Base-by-base conservation (phyloP, 2,797 vertebrate species). In the Phylloscopus collybita region DNA sequence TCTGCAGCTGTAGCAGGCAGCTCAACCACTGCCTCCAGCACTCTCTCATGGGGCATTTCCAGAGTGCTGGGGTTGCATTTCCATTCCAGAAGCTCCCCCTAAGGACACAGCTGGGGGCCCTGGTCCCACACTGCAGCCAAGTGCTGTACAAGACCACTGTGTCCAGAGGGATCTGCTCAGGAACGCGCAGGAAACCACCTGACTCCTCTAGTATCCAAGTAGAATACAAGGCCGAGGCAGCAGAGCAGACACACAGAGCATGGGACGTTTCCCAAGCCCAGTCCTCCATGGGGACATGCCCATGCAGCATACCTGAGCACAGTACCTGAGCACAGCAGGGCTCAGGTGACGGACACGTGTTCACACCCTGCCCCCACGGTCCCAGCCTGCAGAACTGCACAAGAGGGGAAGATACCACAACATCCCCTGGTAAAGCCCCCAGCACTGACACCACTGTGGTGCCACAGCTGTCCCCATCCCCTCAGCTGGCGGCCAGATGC, bases 341-440 rank as follows among this genome's bases (percentile, higher is more conserved):
- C 47, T 30, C 4, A 3, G 51, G 44, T 4, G 82, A 69, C 0
- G 12, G 42, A 53, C 76, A 11, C 1, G 2, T 0, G 0, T 21
- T 15, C 0, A 0, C 73, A 40, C n/a, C 40, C 14, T 20, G 47
- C 54, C 59, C 40, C 18, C 7, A 17, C 0, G 4, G 44, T 2
- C 27, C 11, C 79, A 57, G 64, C 40, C 75, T 9, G 36, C 61
- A 50, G 25, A 65, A 32, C 10, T 5, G 8, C 75, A 21, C 5
- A 4, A 23, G 26, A 1, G 36, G 13, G 56, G 44, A 59, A 64
- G 11, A 26, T 1, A 17, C 8, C 6, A 2, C 57, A 49, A 18
- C 17, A 30, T 0, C 12, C 49, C 10, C 0, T 0, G 4, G 7
- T 1, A 27, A 5, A 67, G 36, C 9, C 44, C 34, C 6, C 50